Evolutionary conservation across 2,113 vertebrate species (phyloP), one percentile per base, ranked within the genome.

Genomic region (Monopterus albus): DNA sequence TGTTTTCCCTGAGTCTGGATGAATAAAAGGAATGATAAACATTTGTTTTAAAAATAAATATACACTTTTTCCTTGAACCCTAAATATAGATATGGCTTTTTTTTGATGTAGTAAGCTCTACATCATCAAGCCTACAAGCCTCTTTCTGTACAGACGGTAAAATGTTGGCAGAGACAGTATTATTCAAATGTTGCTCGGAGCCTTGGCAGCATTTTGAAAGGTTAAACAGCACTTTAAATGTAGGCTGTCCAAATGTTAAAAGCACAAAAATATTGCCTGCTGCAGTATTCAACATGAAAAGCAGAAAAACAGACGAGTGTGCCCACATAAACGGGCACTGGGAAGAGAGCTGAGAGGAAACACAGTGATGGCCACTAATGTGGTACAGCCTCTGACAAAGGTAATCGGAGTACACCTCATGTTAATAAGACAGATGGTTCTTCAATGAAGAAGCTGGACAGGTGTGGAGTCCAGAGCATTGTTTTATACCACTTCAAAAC

Each of bases 11-110:
- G 55, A 55, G 63, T 49, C 39, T 5, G 10, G 15, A 43, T 66
- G 83, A 86, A 83, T 78, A 89, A 87, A 85, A 83, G 57, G 70
- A 72, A 82, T 78, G 83, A 88, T 85, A 87, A 88, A 85, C 78
- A 89, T 87, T 88, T 89, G 84, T 85, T 88, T 82, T 87, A 87
- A 91, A 90, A 89, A 89, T 88, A 89, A 89, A 88, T 53, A 87
- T 72, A 75, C 76, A 61, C 61, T 53, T 78, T 75, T 80, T 35
- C 51, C 79, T 81, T 78, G 35, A 79, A 83, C 49, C 56, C 82
- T 88, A 89, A 88, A 91, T 87, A 88, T 87, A 89, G 87, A 81
- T 29, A 1, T 4, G 2, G 23, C 12, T 68, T 43, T 31, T 74
- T 72, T 82, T 83, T 85, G 69, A 86, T 82, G 81, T 68, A 13